Conservation (phyloP, 1,140 invertebrate genomes). For the Anastrepha obliqua region DNA sequence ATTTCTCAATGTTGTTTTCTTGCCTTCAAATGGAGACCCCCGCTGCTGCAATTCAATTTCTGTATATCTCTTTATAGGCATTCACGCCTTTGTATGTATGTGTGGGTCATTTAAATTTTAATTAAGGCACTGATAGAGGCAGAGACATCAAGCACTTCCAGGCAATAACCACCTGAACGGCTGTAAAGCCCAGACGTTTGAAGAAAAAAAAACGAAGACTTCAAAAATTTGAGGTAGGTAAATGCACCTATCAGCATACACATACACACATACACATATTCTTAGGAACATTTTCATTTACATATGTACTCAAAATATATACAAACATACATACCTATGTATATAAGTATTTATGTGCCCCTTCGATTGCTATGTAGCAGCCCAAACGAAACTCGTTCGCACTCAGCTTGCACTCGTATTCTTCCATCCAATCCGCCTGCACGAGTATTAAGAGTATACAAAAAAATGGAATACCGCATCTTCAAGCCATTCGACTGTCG, state of each 20-base stretch:
- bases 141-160: background rate
- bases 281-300: background rate
- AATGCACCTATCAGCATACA: too few species aligned
- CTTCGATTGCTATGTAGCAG: background rate
- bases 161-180: background rate
- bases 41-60: conserved; percentile 14
- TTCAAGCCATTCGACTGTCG: background rate
- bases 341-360: background rate
- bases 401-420: conserved; percentile 25
- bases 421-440: background rate
- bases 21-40: background rate
- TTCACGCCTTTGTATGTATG: conserved; percentile 35
- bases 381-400: conserved; percentile 23
- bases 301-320: background rate
- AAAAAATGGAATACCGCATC: background rate
- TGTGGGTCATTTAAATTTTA: conserved; percentile 50
- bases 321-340: background rate
- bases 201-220: too few species aligned
- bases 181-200: too few species aligned
- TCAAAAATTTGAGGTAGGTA: too few species aligned
- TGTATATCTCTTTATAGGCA: background rate
- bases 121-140: conserved; percentile 16
- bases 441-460: background rate
- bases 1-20: background rate
- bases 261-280: too few species aligned